Evolutionary conservation across 2,888 invertebrate species (phyloP).

Genomic region (Apamea sordens): DNA sequence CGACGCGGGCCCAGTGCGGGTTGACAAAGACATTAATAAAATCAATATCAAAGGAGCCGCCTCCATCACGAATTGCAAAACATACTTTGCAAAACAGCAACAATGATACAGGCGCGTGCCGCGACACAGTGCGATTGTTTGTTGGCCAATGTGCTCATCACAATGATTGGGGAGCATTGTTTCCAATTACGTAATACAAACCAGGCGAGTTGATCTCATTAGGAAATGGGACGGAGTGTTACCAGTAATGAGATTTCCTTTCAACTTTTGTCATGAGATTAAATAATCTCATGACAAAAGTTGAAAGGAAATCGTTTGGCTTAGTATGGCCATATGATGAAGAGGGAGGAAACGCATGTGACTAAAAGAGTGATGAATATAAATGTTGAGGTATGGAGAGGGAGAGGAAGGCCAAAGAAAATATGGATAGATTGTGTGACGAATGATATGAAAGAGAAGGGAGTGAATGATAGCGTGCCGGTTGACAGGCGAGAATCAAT

Average conservation of each 20-base stretch:
- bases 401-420: background rate
- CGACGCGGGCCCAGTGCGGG: too few species aligned
- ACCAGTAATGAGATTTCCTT: constrained; percentile 32
- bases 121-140: constrained; percentile 47
- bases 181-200: constrained; percentile 51
- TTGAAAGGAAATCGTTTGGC: background rate
- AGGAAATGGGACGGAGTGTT: constrained; percentile 13
- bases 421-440: background rate
- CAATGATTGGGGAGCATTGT: constrained; percentile 58
- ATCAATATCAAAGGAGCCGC: constrained; percentile 8
- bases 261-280: too few species aligned
- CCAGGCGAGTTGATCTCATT: constrained; percentile 24
- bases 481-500: too few species aligned
- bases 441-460: background rate
- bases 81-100: constrained; percentile 48
- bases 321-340: background rate
- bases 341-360: background rate
- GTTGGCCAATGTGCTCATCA: constrained; percentile 58
- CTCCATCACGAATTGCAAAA: constrained; percentile 38
- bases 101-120: constrained; percentile 51
- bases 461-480: background rate
- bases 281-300: background rate
- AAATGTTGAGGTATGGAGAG: background rate
- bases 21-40: constrained; percentile 7
- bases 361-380: background rate